Conservation (phyloP, 2,888 invertebrate genomes). For the Lepidocyrtinus sp. region DNA sequence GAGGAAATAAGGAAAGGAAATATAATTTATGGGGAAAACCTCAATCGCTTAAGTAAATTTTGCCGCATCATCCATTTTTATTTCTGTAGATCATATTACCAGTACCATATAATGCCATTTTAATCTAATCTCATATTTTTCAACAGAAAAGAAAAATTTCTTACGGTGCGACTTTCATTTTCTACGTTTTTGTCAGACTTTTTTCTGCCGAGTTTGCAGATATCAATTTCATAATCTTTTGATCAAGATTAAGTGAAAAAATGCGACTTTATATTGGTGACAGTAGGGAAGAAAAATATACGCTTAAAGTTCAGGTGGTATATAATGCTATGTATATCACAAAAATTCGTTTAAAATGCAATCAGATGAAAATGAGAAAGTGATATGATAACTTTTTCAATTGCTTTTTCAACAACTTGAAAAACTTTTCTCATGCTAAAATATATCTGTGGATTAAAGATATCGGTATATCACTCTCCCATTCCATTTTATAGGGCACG, state of each 20-base stretch:
- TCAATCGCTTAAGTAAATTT: background rate
- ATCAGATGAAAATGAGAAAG: background rate
- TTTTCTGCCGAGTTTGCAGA: background rate
- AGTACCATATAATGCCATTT: background rate
- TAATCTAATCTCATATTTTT: background rate
- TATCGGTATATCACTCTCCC: background rate
- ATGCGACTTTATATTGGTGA: background rate
- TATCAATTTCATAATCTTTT: background rate
- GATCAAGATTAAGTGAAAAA: background rate
- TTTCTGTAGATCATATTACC: background rate
- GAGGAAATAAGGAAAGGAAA: background rate
- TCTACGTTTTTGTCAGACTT: background rate
- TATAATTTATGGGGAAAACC: background rate
- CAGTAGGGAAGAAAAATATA: background rate
- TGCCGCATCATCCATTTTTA: background rate
- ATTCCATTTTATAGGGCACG: background rate
- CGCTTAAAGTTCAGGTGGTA: background rate
- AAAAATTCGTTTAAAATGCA: background rate
- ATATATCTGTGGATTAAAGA: background rate
- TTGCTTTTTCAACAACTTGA: background rate
- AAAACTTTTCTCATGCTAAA: background rate
- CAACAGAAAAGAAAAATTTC: background rate
- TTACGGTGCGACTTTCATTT: background rate
- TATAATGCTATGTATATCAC: no score
- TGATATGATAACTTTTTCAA: no score